Evolutionary conservation across 2,888 invertebrate genomes (phyloP).

Genomic region (Netelia inedita): DNA sequence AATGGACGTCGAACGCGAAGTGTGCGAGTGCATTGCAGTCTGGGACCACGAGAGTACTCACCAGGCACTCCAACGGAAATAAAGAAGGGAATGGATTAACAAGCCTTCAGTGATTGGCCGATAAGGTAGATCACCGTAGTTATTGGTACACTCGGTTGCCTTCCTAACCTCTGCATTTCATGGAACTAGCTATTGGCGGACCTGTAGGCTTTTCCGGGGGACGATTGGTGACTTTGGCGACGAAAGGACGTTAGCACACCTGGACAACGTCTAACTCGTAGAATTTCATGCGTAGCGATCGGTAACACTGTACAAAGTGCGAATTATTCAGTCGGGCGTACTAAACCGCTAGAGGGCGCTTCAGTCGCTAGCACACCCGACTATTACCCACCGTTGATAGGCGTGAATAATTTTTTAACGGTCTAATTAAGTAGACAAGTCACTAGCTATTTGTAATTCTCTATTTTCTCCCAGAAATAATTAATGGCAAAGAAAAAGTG

Average conservation of each 20-base stretch:
- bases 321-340: too few relatives aligned
- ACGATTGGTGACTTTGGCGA: not conserved
- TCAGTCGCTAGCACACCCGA: too few relatives aligned
- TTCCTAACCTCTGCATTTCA: constrained; percentile 31
- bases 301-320: too few relatives aligned
- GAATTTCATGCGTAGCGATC: too few relatives aligned
- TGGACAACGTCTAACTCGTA: too few relatives aligned
- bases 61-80: constrained; percentile 47
- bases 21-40: constrained; percentile 70
- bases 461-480: too few relatives aligned
- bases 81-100: constrained; percentile 25
- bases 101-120: constrained; percentile 18
- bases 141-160: constrained; percentile 42
- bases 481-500: too few relatives aligned
- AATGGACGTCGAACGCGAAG: constrained; percentile 74
- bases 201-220: constrained; percentile 59
- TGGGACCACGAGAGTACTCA: constrained; percentile 33
- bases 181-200: constrained; percentile 65
- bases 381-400: too few relatives aligned
- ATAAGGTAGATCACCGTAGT: constrained; percentile 10
- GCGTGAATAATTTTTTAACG: too few relatives aligned
- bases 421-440: too few relatives aligned
- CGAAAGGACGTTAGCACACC: constrained; percentile 26
- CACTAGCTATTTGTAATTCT: too few relatives aligned
- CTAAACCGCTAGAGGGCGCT: too few relatives aligned